Base-by-base conservation (phyloP, 2,888 invertebrate genomes). In the Syritta pipiens region DNA sequence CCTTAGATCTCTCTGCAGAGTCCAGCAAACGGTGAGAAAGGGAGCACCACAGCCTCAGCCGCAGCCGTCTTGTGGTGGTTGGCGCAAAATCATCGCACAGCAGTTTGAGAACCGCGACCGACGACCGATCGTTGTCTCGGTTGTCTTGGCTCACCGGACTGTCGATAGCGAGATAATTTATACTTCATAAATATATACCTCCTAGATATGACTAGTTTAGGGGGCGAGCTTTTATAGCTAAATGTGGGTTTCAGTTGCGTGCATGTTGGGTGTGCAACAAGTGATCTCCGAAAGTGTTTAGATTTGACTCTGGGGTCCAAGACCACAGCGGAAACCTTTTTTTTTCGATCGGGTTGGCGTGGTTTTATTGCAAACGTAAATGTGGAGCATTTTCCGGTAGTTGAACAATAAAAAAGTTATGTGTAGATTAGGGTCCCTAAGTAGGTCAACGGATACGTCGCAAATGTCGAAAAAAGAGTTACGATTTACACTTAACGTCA, bases 151-250 rank as follows among this genome's bases (percentile, higher is more conserved):
- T n/a, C 51, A 51, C 22, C 51, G 22, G 68, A 24, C 63, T 77
- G 81, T 81, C 74, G 81, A 82, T 81, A 81, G 77, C 57, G 28
- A 57, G 51, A 59, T 81, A 81, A 81, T 81, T 82, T 82, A 82
- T 81, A 46, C 32, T 49, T 60, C 82, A 81, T 82, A 75, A 81
- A 82, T 67, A 62, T 57, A 63, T 76, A 69, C 76, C 82, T 72
- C 81, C 81, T 75, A 81, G 71, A 59, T 77, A 72, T 68, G 62
- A 37, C 44, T 42, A 44, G 42, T 32, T 68, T 35, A 30, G 46
- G 40, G 53, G 57, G 76, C 63, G 57, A 51, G 44, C 32, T 71
- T 71, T 65, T 37, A 63, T 57, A 35, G 69, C 63, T 40, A 40
- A 44, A 63, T 32, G 57, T 59, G 63, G 69, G 62, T 24, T 26